These are phyloP conservation scores for Brachionus paranguensis DNA, from an alignment of 1,140 invertebrate species.

Conservation along the genomic window DNA sequence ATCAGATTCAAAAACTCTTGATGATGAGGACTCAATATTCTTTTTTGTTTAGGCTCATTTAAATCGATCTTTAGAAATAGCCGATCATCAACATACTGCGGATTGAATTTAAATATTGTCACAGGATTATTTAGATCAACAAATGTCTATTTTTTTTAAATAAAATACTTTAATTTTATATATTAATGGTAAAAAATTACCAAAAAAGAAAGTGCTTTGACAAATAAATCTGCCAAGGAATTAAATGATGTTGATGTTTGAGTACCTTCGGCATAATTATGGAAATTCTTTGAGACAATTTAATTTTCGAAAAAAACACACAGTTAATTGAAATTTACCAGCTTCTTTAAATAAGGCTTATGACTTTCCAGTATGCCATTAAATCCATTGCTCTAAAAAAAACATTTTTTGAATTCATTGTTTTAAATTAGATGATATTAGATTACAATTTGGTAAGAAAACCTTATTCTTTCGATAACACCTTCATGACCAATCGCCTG, in stretches of 20 bases:
- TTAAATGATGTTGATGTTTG: constrained; percentile 63
- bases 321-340: neutral
- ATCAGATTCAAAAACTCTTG: constrained; percentile 12
- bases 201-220: constrained; percentile 5
- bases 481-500: constrained; percentile 69
- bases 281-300: neutral
- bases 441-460: constrained; percentile 65
- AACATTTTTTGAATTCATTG: neutral
- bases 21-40: neutral
- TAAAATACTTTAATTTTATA: no score
- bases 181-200: neutral
- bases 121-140: constrained; percentile 26
- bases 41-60: neutral
- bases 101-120: neutral
- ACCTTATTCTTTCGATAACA: constrained; percentile 66
- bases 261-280: neutral
- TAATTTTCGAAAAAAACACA: neutral
- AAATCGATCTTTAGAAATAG: neutral
- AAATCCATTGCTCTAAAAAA: neutral
- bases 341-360: neutral
- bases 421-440: neutral
- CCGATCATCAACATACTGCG: neutral
- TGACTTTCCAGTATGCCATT: neutral
- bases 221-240: neutral
- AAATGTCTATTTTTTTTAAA: neutral